Conservation (phyloP, 2,888 invertebrate genomes). For the Belgica antarctica region DNA sequence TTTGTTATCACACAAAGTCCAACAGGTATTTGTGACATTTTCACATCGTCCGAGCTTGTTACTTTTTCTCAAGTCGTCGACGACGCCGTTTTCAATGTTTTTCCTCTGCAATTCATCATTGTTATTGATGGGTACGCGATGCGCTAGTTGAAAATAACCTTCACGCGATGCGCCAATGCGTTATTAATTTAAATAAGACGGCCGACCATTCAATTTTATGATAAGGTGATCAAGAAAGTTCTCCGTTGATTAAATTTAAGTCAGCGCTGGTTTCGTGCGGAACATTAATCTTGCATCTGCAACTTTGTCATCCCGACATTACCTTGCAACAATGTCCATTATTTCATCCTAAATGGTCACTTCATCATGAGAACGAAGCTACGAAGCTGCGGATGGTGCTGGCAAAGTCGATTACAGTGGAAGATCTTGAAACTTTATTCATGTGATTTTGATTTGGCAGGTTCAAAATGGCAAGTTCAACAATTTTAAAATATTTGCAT, state of each 20-base stretch:
- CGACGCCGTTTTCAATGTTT: too few species aligned
- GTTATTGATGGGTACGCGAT: background rate
- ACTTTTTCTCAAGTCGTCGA: background rate
- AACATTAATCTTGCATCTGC: background rate
- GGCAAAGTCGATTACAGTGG: too few species aligned
- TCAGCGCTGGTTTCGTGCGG: background rate
- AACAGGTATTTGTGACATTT: conserved; percentile 23
- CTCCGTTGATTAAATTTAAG: background rate
- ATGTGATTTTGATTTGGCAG: too few species aligned
- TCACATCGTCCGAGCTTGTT: too few species aligned
- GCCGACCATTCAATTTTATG: background rate
- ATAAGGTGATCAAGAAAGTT: background rate
- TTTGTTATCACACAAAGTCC: conserved; percentile 40
- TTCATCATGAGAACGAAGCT: conserved; percentile 19
- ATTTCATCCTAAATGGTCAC: conserved; percentile 10
- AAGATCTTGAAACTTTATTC: too few species aligned
- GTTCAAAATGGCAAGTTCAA: too few species aligned
- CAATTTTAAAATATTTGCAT: background rate
- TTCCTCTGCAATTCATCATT: conserved; percentile 9
- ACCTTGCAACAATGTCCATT: conserved; percentile 9
- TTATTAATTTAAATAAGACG: background rate
- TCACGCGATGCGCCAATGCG: background rate
- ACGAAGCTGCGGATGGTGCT: too few species aligned
- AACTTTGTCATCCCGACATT: background rate
- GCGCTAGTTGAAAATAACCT: too few species aligned